A percentile compares a stretch with the other conserved stretches of the same genome.
phyloP scores from a whole-genome alignment of 2,888 invertebrate genomes.

The Drosophila histrio region DNA sequence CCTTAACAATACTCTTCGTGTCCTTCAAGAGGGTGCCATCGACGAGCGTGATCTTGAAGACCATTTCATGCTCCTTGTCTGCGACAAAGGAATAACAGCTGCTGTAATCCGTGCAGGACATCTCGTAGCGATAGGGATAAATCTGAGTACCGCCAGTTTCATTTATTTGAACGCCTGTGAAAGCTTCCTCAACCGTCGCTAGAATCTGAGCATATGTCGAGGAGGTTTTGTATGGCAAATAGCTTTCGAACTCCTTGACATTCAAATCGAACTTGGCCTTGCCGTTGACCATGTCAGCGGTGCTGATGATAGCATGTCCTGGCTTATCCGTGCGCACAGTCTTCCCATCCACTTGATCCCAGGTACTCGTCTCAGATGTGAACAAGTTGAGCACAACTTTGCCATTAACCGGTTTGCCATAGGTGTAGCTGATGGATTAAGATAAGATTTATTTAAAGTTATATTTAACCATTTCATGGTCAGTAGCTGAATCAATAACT shows the following conservation, averaged over 20 bases:
- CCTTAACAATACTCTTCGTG: constrained; percentile 86
- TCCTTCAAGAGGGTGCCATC: constrained; percentile 88
- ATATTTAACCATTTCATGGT: too few relatives aligned
- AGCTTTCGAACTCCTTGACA: constrained; percentile 70
- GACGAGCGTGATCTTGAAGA: constrained; percentile 89
- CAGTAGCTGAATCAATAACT: too few relatives aligned
- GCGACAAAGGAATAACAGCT: constrained; percentile 96
- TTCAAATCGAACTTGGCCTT: constrained; percentile 80
- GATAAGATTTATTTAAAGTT: too few relatives aligned
- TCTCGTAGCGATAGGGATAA: constrained; percentile 90
- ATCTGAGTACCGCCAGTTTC: constrained; percentile 90
- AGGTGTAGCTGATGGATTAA: constrained; percentile 86
- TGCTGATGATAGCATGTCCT: constrained; percentile 61
- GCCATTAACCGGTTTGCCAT: constrained; percentile 93
- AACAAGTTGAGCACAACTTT: constrained; percentile 92
- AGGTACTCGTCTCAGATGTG: constrained; percentile 85
- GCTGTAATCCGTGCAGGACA: constrained; percentile 88
- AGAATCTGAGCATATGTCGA: constrained; percentile 86
- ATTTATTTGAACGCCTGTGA: constrained; percentile 93
- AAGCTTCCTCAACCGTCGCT: constrained; percentile 94
- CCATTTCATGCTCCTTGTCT: constrained; percentile 92
- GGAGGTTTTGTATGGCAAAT: constrained; percentile 52
- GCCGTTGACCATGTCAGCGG: constrained; percentile 78
- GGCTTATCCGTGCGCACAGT: constrained; percentile 31
- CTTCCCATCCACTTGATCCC: constrained; percentile 31